Percentiles rank a stretch among this genome's conserved stretches.
Evolutionary conservation across 2,888 invertebrate species (phyloP).

Genomic region (Chrysolina haemoptera): DNA sequence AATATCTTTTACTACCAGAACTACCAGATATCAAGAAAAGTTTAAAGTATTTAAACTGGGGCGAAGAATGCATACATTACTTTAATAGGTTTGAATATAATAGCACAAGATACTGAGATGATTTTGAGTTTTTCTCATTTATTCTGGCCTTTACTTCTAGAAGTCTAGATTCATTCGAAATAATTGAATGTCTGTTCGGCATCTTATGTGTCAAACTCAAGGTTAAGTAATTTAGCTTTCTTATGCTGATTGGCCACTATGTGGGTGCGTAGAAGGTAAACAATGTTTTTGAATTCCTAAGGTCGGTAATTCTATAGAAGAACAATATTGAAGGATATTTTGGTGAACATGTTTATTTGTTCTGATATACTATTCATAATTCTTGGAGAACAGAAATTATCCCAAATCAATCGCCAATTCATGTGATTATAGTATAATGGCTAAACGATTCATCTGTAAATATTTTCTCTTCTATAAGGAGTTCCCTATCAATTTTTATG

Average conservation of each 20-base stretch:
- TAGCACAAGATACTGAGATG: not conserved
- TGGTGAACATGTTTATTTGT: not conserved
- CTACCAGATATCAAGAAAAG: too few species aligned
- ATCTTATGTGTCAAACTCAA: not conserved
- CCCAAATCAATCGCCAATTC: conserved; percentile 40
- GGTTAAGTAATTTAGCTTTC: too few species aligned
- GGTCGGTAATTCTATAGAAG: not conserved
- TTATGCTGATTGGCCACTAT: not conserved
- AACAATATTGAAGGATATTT: not conserved
- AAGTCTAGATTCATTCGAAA: not conserved
- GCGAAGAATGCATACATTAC: too few species aligned
- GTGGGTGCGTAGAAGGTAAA: not conserved
- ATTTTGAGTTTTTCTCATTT: not conserved
- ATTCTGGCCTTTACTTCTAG: not conserved
- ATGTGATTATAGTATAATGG: conserved; percentile 46
- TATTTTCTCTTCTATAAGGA: conserved; percentile 30
- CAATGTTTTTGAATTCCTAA: not conserved
- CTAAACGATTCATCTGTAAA: conserved; percentile 43
- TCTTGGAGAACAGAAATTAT: conserved; percentile 20
- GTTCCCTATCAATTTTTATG: conserved; percentile 1
- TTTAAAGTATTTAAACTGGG: too few species aligned
- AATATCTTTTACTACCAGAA: too few species aligned
- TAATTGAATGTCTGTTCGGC: too few species aligned
- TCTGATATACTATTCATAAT: conserved; percentile 8
- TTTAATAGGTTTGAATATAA: too few species aligned